Evolutionary conservation across 1,140 invertebrate genomes (phyloP), one percentile per base, ranked within the genome.

Genomic region (Temnothorax curvispinosus): DNA sequence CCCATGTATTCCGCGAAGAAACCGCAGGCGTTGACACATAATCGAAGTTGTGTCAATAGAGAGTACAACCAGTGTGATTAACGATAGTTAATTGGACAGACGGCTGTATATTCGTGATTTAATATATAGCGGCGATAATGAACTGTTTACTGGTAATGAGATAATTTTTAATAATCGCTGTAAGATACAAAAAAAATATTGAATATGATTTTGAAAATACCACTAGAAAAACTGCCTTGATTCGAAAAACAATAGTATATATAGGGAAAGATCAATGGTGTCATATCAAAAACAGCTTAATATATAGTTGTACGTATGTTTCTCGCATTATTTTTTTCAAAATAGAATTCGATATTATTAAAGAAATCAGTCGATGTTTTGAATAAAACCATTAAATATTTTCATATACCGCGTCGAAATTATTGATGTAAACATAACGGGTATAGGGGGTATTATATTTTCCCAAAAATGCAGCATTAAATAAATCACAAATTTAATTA

Each of bases 21-120:
- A 80, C 44, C n/a, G 32, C 44, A 52, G 18, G n/a, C 60, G 35
- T 78, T 64, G 54, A 67, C 56, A 52, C 47, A 44, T 80, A 80
- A 80, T 52, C 47, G 32, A 50, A 52, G 35, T 80, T 80, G 60
- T 27, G 18, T 65, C 32, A 47, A 78, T 52, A 21, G 18, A 50
- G 21, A 5, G 38, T 35, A 38, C 44, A 38, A 18, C 11, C 11
- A 21, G 44, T 38, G 52, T 44, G n/a, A 52, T 64, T 65, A 80
- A 67, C 21, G 50, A 77, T 50, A 21, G 76, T 13, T 21, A 2
- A 2, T 9, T 8, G 27, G 9, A 67, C 47, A n/a, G 13, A 80
- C 3, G 3, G 35, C 9, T 7, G 18, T 77, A 18, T 50, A 35
- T 47, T 15, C 13, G 13, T 27, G 18, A 2, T n/a, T 65, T 44